Conservation (phyloP, 2,113 vertebrate genomes). For the Cebidichthys violaceus region DNA sequence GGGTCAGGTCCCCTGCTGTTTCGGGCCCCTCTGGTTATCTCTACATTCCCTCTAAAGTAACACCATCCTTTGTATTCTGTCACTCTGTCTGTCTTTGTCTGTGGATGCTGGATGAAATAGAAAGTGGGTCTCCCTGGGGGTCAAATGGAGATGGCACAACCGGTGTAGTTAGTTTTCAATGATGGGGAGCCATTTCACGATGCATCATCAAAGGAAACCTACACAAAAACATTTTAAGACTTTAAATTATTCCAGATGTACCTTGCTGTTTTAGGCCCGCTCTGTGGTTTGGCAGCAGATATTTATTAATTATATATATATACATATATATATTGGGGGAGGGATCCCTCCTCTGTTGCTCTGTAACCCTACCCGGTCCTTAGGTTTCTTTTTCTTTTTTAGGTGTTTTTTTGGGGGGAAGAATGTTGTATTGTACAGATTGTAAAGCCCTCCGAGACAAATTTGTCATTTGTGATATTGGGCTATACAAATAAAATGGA, state of each 20-base stretch:
- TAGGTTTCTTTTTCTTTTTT: too few relatives aligned
- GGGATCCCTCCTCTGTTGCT: background rate
- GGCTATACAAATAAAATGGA: too few relatives aligned
- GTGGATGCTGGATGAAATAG: constrained; percentile 37
- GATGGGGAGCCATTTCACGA: constrained; percentile 5
- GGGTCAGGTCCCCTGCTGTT: constrained; percentile 60
- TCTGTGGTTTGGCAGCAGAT: too few relatives aligned
- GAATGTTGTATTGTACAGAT: too few relatives aligned
- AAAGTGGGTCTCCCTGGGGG: constrained; percentile 32
- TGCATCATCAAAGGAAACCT: background rate
- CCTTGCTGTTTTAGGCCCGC: background rate
- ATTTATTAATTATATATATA: too few relatives aligned
- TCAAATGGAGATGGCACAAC: constrained; percentile 15
- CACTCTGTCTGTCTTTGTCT: constrained; percentile 20
- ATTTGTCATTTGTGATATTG: too few relatives aligned
- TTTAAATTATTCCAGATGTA: background rate
- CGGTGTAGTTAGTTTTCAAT: constrained; percentile 1
- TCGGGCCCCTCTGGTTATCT: constrained; percentile 43
- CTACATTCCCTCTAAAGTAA: constrained; percentile 12
- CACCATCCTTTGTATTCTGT: constrained; percentile 28
- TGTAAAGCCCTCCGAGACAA: too few relatives aligned
- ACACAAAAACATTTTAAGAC: background rate
- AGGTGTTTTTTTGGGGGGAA: too few relatives aligned
- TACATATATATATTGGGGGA: too few relatives aligned
- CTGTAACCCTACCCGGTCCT: too few relatives aligned